Evolutionary conservation across 2,888 invertebrate species (phyloP).

Genomic region (Drosophila suboccidentalis): DNA sequence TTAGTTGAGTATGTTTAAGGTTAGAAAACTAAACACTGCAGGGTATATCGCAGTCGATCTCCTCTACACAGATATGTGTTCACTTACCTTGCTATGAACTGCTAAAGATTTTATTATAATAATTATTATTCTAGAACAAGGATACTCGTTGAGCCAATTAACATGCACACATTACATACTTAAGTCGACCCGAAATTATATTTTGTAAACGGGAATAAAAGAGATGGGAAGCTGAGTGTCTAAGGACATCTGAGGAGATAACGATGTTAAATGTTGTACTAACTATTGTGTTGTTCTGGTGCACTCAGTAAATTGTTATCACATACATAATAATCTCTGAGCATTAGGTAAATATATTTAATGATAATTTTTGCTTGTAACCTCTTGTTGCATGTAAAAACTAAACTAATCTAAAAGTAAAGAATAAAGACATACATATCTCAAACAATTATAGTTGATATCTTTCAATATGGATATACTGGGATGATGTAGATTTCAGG

Average conservation of each 20-base stretch:
- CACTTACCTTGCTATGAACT: neutral
- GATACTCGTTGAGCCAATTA: neutral
- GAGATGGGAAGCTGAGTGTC: neutral
- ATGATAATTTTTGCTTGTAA: neutral
- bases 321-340: neutral
- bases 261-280: neutral
- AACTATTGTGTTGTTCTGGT: neutral
- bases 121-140: neutral
- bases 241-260: neutral
- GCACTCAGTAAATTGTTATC: neutral
- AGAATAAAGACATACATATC: no score
- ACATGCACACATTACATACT: no score
- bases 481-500: no score
- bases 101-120: neutral
- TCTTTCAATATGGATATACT: no score
- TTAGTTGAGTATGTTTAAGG: no score
- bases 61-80: neutral
- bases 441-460: no score
- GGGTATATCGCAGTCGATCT: neutral
- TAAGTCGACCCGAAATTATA: neutral
- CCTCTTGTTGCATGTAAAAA: no score
- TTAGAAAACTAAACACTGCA: neutral
- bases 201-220: neutral
- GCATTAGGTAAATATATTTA: neutral
- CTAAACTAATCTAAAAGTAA: no score